A percentile compares a stretch with the other conserved stretches of the same genome.
Evolutionary conservation across 35 echinoderm and acorn worm species (phyloP).

Genomic region (Stichopus chloronotus): DNA sequence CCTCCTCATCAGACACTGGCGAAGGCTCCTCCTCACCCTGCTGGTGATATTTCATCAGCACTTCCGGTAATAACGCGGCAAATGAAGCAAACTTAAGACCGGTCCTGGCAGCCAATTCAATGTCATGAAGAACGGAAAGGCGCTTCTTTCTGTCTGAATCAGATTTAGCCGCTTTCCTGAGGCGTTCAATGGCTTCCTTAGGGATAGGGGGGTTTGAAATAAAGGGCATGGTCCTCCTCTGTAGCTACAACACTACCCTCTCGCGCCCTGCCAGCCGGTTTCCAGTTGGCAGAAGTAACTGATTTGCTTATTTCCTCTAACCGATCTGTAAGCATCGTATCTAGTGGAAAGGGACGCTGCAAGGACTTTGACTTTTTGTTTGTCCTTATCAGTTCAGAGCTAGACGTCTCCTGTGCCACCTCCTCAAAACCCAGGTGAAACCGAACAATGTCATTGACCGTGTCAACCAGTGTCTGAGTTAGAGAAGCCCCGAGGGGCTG

Average conservation of each 20-base stretch:
- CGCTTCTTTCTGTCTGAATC: background rate
- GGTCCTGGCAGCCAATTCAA: conserved; percentile 21
- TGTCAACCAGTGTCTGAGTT: background rate
- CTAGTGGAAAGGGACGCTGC: background rate
- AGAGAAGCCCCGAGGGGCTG: conserved; percentile 11
- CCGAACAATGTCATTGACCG: conserved; percentile 12
- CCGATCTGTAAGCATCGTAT: background rate
- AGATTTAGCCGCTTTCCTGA: background rate
- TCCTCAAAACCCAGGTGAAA: too few species aligned
- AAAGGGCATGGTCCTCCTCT: background rate
- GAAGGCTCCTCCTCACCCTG: background rate
- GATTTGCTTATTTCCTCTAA: background rate
- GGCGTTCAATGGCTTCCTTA: background rate
- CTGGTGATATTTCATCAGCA: conserved; percentile 39
- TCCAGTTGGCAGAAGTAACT: background rate
- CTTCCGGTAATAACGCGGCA: background rate
- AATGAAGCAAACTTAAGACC: conserved; percentile 29
- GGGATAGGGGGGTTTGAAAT: background rate
- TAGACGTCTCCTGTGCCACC: too few species aligned
- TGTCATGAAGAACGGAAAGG: background rate
- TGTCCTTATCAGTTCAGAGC: too few species aligned
- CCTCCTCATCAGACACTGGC: background rate
- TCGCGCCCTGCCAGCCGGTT: background rate
- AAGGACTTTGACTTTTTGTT: too few species aligned
- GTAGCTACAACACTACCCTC: background rate